Evolutionary conservation across 2,113 vertebrate species (phyloP).

Genomic region (Zosterops pallidus): DNA sequence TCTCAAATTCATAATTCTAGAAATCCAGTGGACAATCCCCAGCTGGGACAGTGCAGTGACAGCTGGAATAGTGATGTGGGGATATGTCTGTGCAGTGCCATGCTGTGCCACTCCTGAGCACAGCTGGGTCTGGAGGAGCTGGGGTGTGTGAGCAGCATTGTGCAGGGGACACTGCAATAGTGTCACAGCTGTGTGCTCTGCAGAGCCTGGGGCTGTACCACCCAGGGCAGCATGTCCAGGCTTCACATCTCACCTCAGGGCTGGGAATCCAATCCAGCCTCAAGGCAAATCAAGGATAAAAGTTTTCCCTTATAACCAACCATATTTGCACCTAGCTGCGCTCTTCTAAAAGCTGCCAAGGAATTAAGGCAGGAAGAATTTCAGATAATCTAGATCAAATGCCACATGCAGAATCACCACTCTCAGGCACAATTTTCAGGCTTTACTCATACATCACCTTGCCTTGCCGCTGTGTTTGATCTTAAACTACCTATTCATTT

Average conservation of each 20-base stretch:
- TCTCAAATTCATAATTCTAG: background rate
- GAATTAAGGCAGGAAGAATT: background rate
- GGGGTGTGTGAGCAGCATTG: conserved; percentile 23
- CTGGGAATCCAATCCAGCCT: background rate
- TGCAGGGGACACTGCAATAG: background rate
- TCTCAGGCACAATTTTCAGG: background rate
- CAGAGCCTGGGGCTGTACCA: background rate
- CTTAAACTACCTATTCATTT: background rate
- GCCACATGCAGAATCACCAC: background rate
- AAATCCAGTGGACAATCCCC: background rate
- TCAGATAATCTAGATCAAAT: background rate
- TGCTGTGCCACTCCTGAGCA: background rate
- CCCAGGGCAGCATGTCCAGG: background rate
- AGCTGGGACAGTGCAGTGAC: background rate
- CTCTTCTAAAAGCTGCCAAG: background rate
- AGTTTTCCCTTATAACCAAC: background rate
- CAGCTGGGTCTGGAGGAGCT: conserved; percentile 22
- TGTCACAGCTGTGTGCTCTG: background rate
- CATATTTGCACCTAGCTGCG: background rate
- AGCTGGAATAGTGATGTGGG: background rate
- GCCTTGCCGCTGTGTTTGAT: background rate
- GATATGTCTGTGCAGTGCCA: background rate
- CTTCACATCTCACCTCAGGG: background rate
- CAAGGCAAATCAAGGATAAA: background rate
- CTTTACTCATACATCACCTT: background rate